phyloP scores from a whole-genome alignment of 1,140 invertebrate species.

The Diabrotica virgifera region DNA sequence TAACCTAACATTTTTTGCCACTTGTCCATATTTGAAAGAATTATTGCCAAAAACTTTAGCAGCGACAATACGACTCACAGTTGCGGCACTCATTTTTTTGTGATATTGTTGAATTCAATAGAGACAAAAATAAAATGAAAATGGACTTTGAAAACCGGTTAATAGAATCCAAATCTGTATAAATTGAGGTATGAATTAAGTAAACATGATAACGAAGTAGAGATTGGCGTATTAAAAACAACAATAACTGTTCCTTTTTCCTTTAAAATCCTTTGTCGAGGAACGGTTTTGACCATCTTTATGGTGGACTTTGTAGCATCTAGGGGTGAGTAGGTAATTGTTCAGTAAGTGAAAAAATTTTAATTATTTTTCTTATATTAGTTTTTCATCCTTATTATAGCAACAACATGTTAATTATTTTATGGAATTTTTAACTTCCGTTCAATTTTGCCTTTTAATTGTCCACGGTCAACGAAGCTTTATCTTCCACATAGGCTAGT shows the following conservation, averaged over 20 bases:
- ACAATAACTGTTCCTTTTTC: background rate
- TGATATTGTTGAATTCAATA: background rate
- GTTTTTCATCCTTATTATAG: background rate
- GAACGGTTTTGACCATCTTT: background rate
- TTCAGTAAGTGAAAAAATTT: background rate
- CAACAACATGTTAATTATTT: background rate
- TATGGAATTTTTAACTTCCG: background rate
- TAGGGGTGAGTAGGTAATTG: background rate
- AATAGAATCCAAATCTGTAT: too few relatives aligned
- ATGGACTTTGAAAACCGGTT: background rate
- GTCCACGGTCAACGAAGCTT: background rate
- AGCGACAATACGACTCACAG: background rate
- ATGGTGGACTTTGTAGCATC: background rate
- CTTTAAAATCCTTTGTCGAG: background rate
- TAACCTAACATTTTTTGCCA: background rate
- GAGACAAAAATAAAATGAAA: background rate
- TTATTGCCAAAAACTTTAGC: background rate
- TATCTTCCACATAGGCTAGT: too few relatives aligned
- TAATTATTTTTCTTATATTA: background rate
- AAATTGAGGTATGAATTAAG: background rate
- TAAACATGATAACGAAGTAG: background rate
- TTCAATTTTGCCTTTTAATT: background rate
- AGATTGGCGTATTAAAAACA: background rate
- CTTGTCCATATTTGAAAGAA: background rate
- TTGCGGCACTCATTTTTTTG: background rate